Evolutionary conservation across 2,888 invertebrate species (phyloP).

Genomic region (Eristalis pertinax): DNA sequence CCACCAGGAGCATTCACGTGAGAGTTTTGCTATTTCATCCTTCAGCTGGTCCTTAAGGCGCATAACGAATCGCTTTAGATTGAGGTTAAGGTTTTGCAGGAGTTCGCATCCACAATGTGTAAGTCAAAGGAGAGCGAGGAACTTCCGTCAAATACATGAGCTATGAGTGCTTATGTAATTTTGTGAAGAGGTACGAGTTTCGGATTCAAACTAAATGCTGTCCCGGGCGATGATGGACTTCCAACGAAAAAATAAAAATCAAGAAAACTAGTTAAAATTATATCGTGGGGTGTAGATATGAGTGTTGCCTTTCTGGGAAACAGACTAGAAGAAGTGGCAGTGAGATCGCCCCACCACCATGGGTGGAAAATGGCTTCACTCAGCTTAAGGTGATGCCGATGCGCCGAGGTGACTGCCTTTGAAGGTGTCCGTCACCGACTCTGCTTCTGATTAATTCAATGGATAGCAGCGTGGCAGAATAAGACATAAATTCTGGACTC

Average conservation of each 20-base stretch:
- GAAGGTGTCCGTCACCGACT: neutral
- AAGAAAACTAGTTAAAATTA: no score
- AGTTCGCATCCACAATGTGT: neutral
- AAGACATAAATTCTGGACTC: neutral
- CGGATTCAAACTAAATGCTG: neutral
- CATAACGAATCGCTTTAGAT: conserved; percentile 18
- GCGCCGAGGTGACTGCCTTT: neutral
- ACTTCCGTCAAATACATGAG: neutral
- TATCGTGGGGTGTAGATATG: no score
- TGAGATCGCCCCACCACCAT: neutral
- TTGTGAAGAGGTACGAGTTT: neutral
- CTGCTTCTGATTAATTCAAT: neutral
- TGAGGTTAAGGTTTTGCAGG: neutral
- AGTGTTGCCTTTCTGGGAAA: no score
- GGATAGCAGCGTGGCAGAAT: neutral
- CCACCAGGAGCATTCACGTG: neutral
- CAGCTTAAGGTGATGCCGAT: neutral
- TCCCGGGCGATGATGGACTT: no score
- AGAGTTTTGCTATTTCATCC: conserved; percentile 29
- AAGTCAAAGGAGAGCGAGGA: neutral
- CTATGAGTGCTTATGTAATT: neutral
- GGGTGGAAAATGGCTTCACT: conserved; percentile 24
- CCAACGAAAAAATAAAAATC: no score
- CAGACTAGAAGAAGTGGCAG: conserved; percentile 6
- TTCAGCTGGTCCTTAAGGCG: conserved; percentile 20